phyloP scores from a whole-genome alignment of 2,797 vertebrate genomes.

The Anguilla obscura region DNA sequence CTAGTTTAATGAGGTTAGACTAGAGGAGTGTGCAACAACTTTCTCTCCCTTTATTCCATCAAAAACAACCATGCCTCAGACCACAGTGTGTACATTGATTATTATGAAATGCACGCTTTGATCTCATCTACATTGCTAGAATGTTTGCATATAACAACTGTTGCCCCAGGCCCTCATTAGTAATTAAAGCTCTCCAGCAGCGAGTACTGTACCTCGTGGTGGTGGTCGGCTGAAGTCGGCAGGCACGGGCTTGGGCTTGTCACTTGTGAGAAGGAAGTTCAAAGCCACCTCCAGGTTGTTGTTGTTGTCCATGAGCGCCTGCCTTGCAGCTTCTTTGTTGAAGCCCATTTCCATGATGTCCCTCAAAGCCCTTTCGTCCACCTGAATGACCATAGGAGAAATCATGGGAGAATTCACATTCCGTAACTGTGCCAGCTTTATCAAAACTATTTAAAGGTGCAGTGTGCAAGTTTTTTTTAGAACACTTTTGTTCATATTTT shows the following conservation, averaged over 20 bases:
- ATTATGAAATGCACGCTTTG: background rate
- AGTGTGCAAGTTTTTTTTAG: background rate
- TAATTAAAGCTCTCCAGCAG: background rate
- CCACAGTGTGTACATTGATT: background rate
- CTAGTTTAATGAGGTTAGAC: background rate
- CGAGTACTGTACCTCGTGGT: conserved; percentile 77
- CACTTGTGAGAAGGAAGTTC: conserved; percentile 86
- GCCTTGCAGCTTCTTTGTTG: conserved; percentile 89
- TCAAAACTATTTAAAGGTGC: background rate
- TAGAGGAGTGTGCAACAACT: background rate
- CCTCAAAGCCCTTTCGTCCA: conserved; percentile 92
- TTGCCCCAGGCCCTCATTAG: background rate
- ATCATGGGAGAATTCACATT: background rate
- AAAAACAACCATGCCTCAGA: background rate
- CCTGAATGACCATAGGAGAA: conserved; percentile 67
- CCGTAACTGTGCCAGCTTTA: background rate
- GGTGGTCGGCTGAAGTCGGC: conserved; percentile 71
- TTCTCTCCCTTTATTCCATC: background rate
- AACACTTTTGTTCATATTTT: too few relatives aligned
- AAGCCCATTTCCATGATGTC: conserved; percentile 99
- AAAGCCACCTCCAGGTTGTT: conserved; percentile 94
- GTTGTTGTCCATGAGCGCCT: conserved; percentile 93
- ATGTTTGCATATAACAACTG: background rate
- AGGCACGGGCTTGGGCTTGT: conserved; percentile 70
- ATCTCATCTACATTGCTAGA: background rate